A percentile compares a stretch with the other conserved stretches of the same genome.
These are phyloP conservation scores for Callosobruchus maculatus DNA, from an alignment of 2,888 invertebrate species.

Conservation along the genomic window DNA sequence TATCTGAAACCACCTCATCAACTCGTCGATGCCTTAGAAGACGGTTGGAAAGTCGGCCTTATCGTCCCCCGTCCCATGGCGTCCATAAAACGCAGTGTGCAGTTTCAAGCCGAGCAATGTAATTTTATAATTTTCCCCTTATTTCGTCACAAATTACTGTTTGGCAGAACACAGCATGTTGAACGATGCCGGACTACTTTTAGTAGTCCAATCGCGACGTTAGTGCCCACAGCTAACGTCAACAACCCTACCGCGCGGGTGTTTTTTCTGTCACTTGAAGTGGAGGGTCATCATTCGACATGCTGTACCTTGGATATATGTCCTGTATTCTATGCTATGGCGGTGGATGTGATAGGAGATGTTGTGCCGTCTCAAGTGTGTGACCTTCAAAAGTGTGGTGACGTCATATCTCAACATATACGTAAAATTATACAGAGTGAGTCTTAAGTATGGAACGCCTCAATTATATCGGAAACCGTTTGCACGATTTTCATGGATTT, in stretches of 20 bases:
- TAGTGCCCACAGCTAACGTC: conserved; percentile 42
- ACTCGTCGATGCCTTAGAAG: background rate
- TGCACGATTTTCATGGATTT: no score
- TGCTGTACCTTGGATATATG: background rate
- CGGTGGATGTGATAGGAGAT: background rate
- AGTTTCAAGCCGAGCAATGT: conserved; percentile 48
- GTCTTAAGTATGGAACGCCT: no score
- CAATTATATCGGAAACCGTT: no score
- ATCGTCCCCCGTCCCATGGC: background rate
- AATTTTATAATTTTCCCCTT: conserved; percentile 55
- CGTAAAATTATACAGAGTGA: no score
- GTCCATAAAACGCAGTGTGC: conserved; percentile 38
- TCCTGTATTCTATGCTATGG: background rate
- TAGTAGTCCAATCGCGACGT: conserved; percentile 46
- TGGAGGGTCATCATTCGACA: background rate
- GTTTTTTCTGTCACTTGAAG: background rate
- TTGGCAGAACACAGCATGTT: conserved; percentile 43
- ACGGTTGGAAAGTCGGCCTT: background rate
- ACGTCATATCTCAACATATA: no score
- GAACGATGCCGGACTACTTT: conserved; percentile 42
- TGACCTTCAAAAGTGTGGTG: background rate
- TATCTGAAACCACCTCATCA: background rate
- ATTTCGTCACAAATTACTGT: conserved; percentile 53
- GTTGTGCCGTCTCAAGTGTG: background rate
- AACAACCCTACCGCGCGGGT: background rate